phyloP scores from a whole-genome alignment of 2,113 vertebrate species.

The Dipodomys merriami region DNA sequence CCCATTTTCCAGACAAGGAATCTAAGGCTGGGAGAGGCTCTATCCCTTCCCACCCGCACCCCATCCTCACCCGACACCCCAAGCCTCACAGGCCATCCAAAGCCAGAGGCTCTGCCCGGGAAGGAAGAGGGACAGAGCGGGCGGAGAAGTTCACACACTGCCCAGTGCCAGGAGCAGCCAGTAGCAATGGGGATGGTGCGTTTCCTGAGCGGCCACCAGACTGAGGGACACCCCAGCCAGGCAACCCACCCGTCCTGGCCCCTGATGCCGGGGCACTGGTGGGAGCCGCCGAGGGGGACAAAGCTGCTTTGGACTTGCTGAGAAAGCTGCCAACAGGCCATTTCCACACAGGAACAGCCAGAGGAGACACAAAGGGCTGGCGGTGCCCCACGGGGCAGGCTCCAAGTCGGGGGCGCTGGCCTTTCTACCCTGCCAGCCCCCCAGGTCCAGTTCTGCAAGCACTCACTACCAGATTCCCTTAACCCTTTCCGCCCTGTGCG shows the following conservation, averaged over 20 bases:
- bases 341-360: conserved; percentile 8
- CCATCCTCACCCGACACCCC: too few relatives aligned
- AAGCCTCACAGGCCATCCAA: background rate
- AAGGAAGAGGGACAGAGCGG: background rate
- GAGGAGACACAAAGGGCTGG: background rate
- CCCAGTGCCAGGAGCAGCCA: background rate
- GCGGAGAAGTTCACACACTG: background rate
- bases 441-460: background rate
- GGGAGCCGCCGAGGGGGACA: background rate
- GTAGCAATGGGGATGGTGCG: too few relatives aligned
- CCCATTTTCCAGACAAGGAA: conserved; percentile 26
- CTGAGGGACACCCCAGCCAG: background rate
- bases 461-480: rapidly evolving
- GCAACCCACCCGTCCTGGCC: background rate
- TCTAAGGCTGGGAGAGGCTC: background rate
- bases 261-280: background rate
- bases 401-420: background rate
- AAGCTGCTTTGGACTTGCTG: background rate
- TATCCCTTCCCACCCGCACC: background rate
- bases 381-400: background rate
- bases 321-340: background rate
- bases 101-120: background rate
- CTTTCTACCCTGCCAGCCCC: background rate
- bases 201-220: background rate
- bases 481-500: background rate